phyloP scores from a whole-genome alignment of 2,113 vertebrate genomes.

The Montifringilla adamsi region DNA sequence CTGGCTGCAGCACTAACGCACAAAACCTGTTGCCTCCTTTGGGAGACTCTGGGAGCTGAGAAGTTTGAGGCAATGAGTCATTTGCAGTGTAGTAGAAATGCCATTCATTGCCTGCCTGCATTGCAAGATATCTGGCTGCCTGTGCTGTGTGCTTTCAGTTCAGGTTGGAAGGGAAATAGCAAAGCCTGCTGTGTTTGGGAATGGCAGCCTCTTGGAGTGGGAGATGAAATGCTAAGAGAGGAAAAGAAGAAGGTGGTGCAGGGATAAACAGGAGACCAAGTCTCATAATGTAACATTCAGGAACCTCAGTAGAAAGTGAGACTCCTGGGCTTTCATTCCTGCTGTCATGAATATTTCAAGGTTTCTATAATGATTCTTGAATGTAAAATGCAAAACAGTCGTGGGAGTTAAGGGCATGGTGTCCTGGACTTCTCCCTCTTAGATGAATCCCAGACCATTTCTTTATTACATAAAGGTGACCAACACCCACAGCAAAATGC shows the following conservation, averaged over 20 bases:
- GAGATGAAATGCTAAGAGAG: not conserved
- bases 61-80: not conserved
- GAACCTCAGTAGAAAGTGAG: not conserved
- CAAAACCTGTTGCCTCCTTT: slow-evolving; percentile 5
- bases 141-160: not conserved
- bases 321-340: not conserved
- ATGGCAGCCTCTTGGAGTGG: not conserved
- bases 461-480: not conserved
- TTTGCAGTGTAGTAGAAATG: not conserved
- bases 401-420: not conserved
- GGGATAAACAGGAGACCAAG: not conserved
- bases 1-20: not conserved
- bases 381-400: not conserved
- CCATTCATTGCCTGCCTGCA: not conserved
- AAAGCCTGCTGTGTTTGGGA: not conserved
- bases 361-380: slow-evolving; percentile 5
- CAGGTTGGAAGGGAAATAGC: not conserved
- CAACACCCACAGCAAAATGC: not conserved
- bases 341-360: slow-evolving; percentile 16
- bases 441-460: not conserved
- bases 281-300: not conserved
- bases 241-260: not conserved
- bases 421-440: not conserved
- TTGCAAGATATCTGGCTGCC: not conserved
- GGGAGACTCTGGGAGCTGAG: not conserved